Conservation (phyloP, 2,888 invertebrate genomes). For the Archips crataeganus region DNA sequence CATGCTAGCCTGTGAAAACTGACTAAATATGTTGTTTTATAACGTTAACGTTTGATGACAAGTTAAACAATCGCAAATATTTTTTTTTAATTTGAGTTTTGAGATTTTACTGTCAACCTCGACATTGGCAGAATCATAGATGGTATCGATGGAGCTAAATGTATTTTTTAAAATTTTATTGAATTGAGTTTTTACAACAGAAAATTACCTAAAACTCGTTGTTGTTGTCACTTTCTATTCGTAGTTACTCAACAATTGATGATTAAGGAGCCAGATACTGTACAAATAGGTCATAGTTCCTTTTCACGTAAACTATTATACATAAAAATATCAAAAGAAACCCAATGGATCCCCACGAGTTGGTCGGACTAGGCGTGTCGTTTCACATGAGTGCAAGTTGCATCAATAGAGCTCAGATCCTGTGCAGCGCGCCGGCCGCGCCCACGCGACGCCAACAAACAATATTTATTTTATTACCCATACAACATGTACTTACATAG, state of each 20-base stretch:
- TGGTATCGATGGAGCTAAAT: too few relatives aligned
- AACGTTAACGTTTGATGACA: too few relatives aligned
- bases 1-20: too few relatives aligned
- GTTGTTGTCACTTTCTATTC: neutral
- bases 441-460: constrained; percentile 61
- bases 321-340: neutral
- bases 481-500: neutral
- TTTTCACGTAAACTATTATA: neutral
- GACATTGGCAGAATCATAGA: too few relatives aligned
- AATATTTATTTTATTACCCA: constrained; percentile 47
- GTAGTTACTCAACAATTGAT: neutral
- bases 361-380: constrained; percentile 63
- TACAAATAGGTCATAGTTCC: neutral
- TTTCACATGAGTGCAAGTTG: constrained; percentile 68
- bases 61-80: too few relatives aligned
- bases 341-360: constrained; percentile 16
- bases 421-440: constrained; percentile 72
- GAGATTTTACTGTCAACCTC: too few relatives aligned
- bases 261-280: neutral
- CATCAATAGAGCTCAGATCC: constrained; percentile 84
- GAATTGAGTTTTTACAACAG: too few relatives aligned
- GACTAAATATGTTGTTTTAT: too few relatives aligned
- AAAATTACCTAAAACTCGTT: neutral
- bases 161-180: too few relatives aligned
- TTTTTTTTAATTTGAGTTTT: too few relatives aligned